Percentiles rank a stretch among this genome's conserved stretches.
These are phyloP conservation scores for Perithous albicinctus DNA, from an alignment of 2,888 invertebrate genomes.

Conservation along the genomic window DNA sequence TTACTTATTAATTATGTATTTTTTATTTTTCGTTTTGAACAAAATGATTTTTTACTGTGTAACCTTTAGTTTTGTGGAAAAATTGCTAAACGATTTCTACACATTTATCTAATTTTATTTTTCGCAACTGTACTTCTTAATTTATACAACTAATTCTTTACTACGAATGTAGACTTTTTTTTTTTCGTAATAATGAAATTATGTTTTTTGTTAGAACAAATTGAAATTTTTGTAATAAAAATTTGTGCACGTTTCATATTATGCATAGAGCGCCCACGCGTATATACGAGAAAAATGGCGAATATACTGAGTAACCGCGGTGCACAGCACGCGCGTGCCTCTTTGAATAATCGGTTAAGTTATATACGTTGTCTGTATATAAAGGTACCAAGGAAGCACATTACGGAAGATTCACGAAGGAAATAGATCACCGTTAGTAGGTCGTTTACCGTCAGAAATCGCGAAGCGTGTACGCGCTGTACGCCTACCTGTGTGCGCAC, in stretches of 20 bases:
- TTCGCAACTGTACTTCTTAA: no score
- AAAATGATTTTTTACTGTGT: no score
- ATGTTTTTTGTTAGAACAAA: neutral
- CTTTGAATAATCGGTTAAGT: slow-evolving; percentile 46
- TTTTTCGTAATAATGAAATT: no score
- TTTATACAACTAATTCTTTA: no score
- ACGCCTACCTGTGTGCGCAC: slow-evolving; percentile 33
- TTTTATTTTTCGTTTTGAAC: no score
- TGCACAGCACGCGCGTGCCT: slow-evolving; percentile 54
- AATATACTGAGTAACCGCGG: slow-evolving; percentile 66
- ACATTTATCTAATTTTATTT: no score
- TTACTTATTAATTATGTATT: no score
- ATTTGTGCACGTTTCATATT: neutral
- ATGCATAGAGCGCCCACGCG: neutral
- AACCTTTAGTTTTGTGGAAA: no score
- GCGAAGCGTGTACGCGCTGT: slow-evolving; percentile 31
- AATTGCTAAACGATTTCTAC: no score
- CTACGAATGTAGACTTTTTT: no score
- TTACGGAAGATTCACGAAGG: slow-evolving; percentile 71
- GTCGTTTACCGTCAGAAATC: slow-evolving; percentile 69
- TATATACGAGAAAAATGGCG: slow-evolving; percentile 30
- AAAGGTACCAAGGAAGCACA: slow-evolving; percentile 45
- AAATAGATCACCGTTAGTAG: slow-evolving; percentile 75
- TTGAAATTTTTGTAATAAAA: neutral
- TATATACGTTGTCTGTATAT: slow-evolving; percentile 30